Percentiles rank a stretch among this genome's conserved stretches.
phyloP scores from a whole-genome alignment of 2,888 invertebrate genomes.

The Myathropa florea region DNA sequence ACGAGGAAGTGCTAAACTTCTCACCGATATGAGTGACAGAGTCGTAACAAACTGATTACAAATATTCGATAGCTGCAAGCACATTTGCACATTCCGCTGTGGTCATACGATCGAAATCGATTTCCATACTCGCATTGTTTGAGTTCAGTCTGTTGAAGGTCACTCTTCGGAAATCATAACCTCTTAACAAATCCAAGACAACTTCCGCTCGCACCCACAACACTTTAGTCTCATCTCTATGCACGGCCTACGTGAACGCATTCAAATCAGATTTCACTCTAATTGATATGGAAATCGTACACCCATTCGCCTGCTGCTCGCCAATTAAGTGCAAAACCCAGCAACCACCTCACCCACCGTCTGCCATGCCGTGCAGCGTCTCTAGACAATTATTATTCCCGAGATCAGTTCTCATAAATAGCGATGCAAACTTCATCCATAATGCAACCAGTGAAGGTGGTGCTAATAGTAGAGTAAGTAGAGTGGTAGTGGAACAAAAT shows the following conservation, averaged over 20 bases:
- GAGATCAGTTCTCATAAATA: constrained; percentile 64
- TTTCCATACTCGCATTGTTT: too few species aligned
- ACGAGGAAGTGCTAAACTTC: too few species aligned
- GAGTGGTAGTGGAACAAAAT: constrained; percentile 41
- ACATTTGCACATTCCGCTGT: too few species aligned
- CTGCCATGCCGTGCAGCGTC: neutral
- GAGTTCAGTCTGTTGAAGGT: neutral
- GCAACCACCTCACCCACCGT: neutral
- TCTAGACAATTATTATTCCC: constrained; percentile 52
- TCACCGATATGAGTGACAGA: too few species aligned
- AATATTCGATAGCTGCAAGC: too few species aligned
- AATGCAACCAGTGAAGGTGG: constrained; percentile 53
- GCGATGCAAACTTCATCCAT: constrained; percentile 51
- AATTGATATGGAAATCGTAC: constrained; percentile 68
- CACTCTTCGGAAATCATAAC: neutral
- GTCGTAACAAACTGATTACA: too few species aligned
- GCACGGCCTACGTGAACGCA: constrained; percentile 39
- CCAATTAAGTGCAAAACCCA: constrained; percentile 35
- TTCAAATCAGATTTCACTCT: constrained; percentile 63
- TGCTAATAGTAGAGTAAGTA: constrained; percentile 47
- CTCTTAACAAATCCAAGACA: constrained; percentile 37
- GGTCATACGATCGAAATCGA: too few species aligned
- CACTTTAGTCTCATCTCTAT: neutral
- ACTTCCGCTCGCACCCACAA: constrained; percentile 42
- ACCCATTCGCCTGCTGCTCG: constrained; percentile 48